Evolutionary conservation across 1,140 invertebrate species (phyloP).

Genomic region (Bombus pyrosoma): DNA sequence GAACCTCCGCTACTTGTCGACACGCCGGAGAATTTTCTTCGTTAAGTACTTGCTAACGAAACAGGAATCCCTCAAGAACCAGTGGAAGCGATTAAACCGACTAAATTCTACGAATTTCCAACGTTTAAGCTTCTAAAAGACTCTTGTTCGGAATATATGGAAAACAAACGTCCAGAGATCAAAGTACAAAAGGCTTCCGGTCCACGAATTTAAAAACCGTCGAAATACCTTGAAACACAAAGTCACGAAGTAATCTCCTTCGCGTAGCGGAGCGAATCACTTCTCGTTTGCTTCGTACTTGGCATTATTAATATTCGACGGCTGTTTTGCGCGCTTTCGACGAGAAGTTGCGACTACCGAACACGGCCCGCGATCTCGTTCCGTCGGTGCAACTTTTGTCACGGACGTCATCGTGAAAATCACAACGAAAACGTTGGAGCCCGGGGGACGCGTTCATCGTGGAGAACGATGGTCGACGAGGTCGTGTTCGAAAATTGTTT

Average conservation of each 20-base stretch:
- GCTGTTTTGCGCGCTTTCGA: not conserved
- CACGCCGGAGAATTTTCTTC: not conserved
- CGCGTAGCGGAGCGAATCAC: not conserved
- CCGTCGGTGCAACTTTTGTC: not conserved
- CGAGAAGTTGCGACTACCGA: not conserved
- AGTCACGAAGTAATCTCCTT: not conserved
- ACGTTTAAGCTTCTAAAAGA: too few relatives aligned
- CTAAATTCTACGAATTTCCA: not conserved
- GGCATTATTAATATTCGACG: conserved; percentile 11
- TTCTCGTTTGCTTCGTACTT: not conserved
- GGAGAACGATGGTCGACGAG: not conserved
- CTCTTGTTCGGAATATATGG: not conserved
- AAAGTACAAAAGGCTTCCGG: not conserved
- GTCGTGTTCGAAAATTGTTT: conserved; percentile 23
- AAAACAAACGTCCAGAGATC: not conserved
- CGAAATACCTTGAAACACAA: not conserved
- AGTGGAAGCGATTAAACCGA: not conserved
- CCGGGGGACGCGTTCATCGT: not conserved
- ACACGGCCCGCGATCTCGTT: not conserved
- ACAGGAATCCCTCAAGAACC: not conserved
- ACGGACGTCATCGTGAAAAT: not conserved
- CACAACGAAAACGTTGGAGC: not conserved
- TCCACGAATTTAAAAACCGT: not conserved
- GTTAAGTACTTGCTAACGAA: not conserved
- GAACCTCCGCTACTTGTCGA: conserved; percentile 13